Percentiles rank a stretch among this genome's conserved stretches.
phyloP scores from a whole-genome alignment of 2,888 invertebrate species.

The Rhaphigaster nebulosa region DNA sequence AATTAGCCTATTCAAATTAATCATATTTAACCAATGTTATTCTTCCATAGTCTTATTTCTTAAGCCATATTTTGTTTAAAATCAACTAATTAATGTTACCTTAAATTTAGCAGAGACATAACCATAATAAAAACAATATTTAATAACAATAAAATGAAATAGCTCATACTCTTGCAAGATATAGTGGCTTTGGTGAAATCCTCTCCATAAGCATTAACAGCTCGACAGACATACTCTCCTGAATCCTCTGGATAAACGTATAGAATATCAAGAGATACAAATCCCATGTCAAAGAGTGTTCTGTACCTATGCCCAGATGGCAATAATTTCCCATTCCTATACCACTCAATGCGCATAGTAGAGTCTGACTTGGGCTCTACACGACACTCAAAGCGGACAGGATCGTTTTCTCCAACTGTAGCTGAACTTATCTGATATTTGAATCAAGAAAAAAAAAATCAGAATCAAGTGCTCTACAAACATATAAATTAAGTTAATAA shows the following conservation, averaged over 20 bases:
- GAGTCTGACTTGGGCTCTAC: constrained; percentile 96
- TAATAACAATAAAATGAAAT: constrained; percentile 8
- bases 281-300: constrained; percentile 93
- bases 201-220: constrained; percentile 92
- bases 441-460: constrained; percentile 2
- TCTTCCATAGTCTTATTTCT: not conserved
- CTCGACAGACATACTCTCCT: constrained; percentile 93
- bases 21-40: not conserved
- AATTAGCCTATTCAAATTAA: not conserved
- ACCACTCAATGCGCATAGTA: constrained; percentile 73
- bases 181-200: constrained; percentile 88
- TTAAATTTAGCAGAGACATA: not conserved
- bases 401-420: constrained; percentile 91
- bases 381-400: constrained; percentile 93
- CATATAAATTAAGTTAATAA: constrained; percentile 12
- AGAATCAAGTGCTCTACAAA: not conserved
- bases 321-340: constrained; percentile 86
- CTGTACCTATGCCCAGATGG: constrained; percentile 93
- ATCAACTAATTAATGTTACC: not conserved
- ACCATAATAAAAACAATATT: not conserved
- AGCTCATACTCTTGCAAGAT: constrained; percentile 75
- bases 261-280: constrained; percentile 90
- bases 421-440: constrained; percentile 80
- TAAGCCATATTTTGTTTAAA: not conserved
- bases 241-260: constrained; percentile 95